These are phyloP conservation scores for Nebria ingens DNA, from an alignment of 1,140 invertebrate species.

Conservation along the genomic window DNA sequence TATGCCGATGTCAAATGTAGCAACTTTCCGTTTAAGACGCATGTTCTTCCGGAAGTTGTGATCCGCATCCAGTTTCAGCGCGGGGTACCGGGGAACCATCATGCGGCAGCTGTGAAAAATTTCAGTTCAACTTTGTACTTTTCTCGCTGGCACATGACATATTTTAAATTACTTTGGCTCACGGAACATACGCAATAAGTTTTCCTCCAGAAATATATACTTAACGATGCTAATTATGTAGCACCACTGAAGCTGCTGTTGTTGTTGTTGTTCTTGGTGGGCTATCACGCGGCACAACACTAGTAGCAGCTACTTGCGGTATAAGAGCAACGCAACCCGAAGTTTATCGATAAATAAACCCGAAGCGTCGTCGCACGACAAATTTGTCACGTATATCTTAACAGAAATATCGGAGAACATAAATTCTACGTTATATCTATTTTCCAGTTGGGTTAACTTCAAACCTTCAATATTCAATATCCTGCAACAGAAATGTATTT, in stretches of 20 bases:
- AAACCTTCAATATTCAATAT: conserved; percentile 7
- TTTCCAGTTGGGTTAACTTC: conserved; percentile 1
- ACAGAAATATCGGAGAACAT: conserved; percentile 5
- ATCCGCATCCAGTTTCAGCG: too few species aligned
- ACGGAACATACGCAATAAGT: neutral
- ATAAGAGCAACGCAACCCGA: neutral
- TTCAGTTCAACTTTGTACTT: conserved; percentile 6
- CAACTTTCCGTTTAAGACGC: conserved; percentile 5
- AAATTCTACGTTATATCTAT: conserved; percentile 4
- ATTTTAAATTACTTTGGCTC: conserved; percentile 2
- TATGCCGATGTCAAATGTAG: conserved; percentile 4
- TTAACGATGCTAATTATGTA: neutral
- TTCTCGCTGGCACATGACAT: neutral
- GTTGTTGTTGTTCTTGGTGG: neutral
- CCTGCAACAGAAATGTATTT: conserved; percentile 1
- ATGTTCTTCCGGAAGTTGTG: conserved; percentile 1
- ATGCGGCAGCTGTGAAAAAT: conserved; percentile 2
- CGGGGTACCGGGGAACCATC: too few species aligned
- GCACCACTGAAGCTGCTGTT: neutral
- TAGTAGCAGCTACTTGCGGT: neutral
- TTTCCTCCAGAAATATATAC: neutral
- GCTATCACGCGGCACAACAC: too few species aligned
- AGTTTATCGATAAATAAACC: conserved; percentile 2
- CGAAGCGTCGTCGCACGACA: neutral
- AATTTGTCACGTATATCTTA: conserved; percentile 5